Evolutionary conservation across 2,113 vertebrate genomes (phyloP).

Genomic region (Lota lota): DNA sequence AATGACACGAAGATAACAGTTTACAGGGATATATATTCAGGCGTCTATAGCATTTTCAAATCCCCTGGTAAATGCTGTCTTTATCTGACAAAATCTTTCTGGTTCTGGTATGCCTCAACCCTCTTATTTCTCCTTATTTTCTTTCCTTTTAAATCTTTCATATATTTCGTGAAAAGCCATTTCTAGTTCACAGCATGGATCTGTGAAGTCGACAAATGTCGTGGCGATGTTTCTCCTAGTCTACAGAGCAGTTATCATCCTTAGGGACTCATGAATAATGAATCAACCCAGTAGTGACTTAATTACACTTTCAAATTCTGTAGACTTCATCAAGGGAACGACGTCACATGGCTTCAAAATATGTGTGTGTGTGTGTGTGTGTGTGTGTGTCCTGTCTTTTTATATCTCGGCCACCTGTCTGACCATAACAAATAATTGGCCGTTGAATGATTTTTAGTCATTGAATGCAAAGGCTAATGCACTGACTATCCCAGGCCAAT

Average conservation of each 20-base stretch:
- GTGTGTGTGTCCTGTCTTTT: conserved; percentile 23
- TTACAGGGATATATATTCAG: too few relatives aligned
- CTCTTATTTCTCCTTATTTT: neutral
- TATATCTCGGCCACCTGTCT: conserved; percentile 39
- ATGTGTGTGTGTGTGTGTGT: neutral
- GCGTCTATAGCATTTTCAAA: neutral
- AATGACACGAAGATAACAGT: too few relatives aligned
- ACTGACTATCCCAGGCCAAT: conserved; percentile 43
- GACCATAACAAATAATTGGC: conserved; percentile 24
- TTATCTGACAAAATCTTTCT: neutral
- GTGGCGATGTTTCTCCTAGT: too few relatives aligned
- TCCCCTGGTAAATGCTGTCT: too few relatives aligned
- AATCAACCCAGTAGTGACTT: conserved; percentile 86
- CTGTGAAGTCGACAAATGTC: too few relatives aligned
- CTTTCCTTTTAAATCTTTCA: too few relatives aligned
- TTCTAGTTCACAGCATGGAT: too few relatives aligned
- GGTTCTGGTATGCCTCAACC: too few relatives aligned
- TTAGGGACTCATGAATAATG: conserved; percentile 88
- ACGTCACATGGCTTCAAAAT: conserved; percentile 85
- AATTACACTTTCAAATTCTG: conserved; percentile 94
- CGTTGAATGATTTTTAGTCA: conserved; percentile 38
- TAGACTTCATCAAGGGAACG: conserved; percentile 96
- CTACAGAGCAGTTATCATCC: conserved; percentile 73
- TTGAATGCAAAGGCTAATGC: conserved; percentile 53
- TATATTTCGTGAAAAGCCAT: too few relatives aligned